A percentile compares a stretch with the other conserved stretches of the same genome.
phyloP scores from a whole-genome alignment of 92 coral and sea anemone species.

The Blastomussa wellsi region DNA sequence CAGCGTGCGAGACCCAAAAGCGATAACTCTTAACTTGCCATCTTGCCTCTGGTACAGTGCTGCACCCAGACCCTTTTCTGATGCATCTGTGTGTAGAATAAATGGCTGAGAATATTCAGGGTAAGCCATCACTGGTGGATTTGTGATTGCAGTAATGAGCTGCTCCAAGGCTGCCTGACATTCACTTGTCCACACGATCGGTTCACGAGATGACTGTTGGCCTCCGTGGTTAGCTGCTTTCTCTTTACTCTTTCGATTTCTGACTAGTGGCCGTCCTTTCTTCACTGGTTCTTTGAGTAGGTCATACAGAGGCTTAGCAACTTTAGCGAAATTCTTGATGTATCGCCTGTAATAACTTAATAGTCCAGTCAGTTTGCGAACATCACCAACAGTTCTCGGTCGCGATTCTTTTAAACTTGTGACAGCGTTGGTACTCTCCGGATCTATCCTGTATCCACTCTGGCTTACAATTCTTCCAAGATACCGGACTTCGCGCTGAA shows the following conservation, averaged over 20 bases:
- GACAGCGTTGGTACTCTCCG: too few species aligned
- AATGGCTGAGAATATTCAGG: constrained; percentile 29
- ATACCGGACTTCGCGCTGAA: constrained; percentile 38
- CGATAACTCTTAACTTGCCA: too few species aligned
- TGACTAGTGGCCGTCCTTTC: neutral
- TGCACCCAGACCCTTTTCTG: neutral
- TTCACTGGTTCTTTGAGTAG: neutral
- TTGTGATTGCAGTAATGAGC: constrained; percentile 22
- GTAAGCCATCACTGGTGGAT: constrained; percentile 40
- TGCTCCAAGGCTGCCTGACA: constrained; percentile 22
- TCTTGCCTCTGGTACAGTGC: constrained; percentile 23
- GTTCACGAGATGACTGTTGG: constrained; percentile 19
- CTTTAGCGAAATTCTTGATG: neutral
- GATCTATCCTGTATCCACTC: constrained; percentile 33
- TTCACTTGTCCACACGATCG: constrained; percentile 13
- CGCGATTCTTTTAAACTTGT: constrained; percentile 6
- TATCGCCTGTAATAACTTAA: constrained; percentile 2
- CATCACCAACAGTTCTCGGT: constrained; percentile 28
- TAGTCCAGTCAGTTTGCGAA: neutral
- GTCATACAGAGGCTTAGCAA: neutral
- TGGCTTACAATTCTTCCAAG: constrained; percentile 38
- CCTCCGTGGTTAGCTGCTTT: too few species aligned
- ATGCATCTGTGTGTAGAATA: constrained; percentile 3
- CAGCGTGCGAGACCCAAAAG: too few species aligned
- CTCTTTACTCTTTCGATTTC: neutral